These are phyloP conservation scores for Drosophila mercatorum DNA, from an alignment of 2,888 invertebrate species.

Conservation along the genomic window DNA sequence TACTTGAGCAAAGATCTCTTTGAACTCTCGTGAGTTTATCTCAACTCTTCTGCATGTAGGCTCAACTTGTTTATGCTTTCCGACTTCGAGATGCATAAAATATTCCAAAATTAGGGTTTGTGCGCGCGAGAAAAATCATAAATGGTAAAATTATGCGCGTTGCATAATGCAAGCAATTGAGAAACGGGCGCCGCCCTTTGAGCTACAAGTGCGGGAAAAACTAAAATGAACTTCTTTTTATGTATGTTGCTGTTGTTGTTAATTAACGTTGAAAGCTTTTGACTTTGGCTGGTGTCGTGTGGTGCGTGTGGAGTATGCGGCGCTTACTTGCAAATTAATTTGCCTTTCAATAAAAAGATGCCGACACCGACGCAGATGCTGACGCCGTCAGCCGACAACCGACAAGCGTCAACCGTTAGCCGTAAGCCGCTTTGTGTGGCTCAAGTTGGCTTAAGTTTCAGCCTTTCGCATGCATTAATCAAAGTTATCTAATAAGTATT, in stretches of 20 bases:
- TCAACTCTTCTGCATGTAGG: neutral
- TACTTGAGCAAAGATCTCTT: neutral
- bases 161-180: slow-evolving; percentile 68
- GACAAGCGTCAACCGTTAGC: neutral
- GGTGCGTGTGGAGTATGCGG: slow-evolving; percentile 56
- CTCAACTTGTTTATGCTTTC: neutral
- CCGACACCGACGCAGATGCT: slow-evolving; percentile 29
- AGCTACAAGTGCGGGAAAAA: slow-evolving; percentile 36
- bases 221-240: slow-evolving; percentile 12
- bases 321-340: slow-evolving; percentile 72
- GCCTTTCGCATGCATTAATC: slow-evolving; percentile 62
- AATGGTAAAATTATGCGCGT: slow-evolving; percentile 50
- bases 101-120: slow-evolving; percentile 32
- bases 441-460: slow-evolving; percentile 49
- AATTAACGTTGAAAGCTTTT: slow-evolving; percentile 55
- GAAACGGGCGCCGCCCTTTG: slow-evolving; percentile 39
- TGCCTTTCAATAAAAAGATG: slow-evolving; percentile 58
- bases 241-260: slow-evolving; percentile 18
- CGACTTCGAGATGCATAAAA: slow-evolving; percentile 13
- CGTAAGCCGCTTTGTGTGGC: slow-evolving; percentile 57
- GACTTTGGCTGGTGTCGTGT: slow-evolving; percentile 31
- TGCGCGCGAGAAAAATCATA: slow-evolving; percentile 30
- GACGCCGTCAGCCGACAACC: slow-evolving; percentile 27
- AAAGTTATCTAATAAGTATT: slow-evolving; percentile 69
- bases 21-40: neutral